Percentiles rank a stretch among this genome's conserved stretches.
phyloP scores from a whole-genome alignment of 1,140 invertebrate genomes.

The Diabrotica undecimpunctata region DNA sequence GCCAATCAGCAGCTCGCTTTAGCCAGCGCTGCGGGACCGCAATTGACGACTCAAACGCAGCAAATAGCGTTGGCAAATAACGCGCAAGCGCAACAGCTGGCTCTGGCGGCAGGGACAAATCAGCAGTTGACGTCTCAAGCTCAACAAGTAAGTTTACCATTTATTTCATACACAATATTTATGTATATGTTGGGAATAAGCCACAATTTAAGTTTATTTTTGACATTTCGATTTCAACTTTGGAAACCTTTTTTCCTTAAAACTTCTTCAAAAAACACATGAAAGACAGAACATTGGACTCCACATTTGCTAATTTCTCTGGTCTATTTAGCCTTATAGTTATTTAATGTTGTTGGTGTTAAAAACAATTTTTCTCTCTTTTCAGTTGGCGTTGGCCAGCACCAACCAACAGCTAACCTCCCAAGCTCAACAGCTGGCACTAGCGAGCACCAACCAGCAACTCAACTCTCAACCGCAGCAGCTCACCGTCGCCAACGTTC shows the following conservation, averaged over 20 bases:
- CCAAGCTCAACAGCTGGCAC: slow-evolving; percentile 36
- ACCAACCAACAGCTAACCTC: slow-evolving; percentile 33
- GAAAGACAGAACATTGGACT: too few species aligned
- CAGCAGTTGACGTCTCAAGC: slow-evolving; percentile 44
- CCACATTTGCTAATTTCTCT: too few species aligned
- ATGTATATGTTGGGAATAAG: too few species aligned
- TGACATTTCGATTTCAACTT: too few species aligned
- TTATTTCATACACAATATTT: too few species aligned
- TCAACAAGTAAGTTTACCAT: slow-evolving; percentile 32
- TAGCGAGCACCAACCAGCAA: slow-evolving; percentile 41
- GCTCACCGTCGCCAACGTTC: slow-evolving; percentile 38
- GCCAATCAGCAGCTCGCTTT: slow-evolving; percentile 41
- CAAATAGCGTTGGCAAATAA: neutral
- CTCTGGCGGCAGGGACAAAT: slow-evolving; percentile 35
- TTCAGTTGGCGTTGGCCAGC: slow-evolving; percentile 23
- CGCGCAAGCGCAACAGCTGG: slow-evolving; percentile 39
- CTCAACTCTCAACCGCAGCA: slow-evolving; percentile 40
- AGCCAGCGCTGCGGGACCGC: slow-evolving; percentile 27
- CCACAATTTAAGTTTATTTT: too few species aligned
- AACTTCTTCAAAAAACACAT: too few species aligned
- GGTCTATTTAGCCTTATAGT: neutral
- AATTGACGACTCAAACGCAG: slow-evolving; percentile 29
- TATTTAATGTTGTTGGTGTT: neutral
- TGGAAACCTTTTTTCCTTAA: too few species aligned
- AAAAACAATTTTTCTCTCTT: neutral